phyloP scores from a whole-genome alignment of 2,797 vertebrate species.

The Helarctos malayanus region DNA sequence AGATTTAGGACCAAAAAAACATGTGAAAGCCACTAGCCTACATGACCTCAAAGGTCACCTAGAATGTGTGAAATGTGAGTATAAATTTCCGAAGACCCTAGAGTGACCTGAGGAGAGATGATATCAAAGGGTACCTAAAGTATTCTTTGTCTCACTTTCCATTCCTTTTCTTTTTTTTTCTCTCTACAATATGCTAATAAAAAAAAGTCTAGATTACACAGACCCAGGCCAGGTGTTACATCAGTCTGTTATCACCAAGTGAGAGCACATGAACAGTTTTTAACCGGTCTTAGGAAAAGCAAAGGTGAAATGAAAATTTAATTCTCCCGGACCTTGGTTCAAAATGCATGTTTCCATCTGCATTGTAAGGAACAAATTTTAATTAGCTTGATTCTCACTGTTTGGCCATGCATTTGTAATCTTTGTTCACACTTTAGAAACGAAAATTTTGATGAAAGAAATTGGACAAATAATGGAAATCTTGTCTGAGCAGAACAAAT shows the following conservation, averaged over 20 bases:
- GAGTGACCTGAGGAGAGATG: not conserved
- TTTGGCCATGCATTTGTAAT: conserved; percentile 88
- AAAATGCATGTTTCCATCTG: conserved; percentile 78
- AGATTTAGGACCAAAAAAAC: conserved; percentile 8
- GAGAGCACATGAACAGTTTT: conserved; percentile 81
- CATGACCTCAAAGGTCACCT: not conserved
- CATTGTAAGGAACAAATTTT: conserved; percentile 86
- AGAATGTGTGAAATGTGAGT: not conserved
- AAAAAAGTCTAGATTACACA: conserved; percentile 38
- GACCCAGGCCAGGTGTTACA: not conserved
- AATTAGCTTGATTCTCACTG: conserved; percentile 87
- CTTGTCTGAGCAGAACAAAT: conserved; percentile 90
- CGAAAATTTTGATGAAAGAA: conserved; percentile 89
- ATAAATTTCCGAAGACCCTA: not conserved
- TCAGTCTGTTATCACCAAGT: conserved; percentile 49
- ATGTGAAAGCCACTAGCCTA: not conserved
- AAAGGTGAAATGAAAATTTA: conserved; percentile 83
- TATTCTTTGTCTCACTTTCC: conserved; percentile 40
- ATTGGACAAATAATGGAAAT: conserved; percentile 89
- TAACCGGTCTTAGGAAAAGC: conserved; percentile 83
- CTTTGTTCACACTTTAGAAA: conserved; percentile 88
- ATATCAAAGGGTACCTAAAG: not conserved
- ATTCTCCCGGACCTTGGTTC: conserved; percentile 81
- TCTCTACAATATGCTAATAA: not conserved
- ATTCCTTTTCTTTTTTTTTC: not conserved